Conservation (phyloP, 2,113 vertebrate genomes). For the Echinops telfairi region DNA sequence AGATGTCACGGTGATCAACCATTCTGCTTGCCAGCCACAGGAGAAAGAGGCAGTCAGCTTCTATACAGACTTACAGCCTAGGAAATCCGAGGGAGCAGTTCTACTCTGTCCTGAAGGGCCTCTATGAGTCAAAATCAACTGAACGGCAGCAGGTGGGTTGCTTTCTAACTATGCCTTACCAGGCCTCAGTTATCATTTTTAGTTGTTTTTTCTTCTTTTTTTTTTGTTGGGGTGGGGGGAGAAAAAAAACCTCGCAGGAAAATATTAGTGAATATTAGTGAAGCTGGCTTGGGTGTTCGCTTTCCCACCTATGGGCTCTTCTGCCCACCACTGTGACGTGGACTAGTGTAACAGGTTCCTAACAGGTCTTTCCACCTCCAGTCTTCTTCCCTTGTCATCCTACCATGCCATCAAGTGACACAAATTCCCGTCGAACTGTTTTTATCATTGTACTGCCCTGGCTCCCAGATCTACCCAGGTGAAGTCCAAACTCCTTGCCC, state of each 20-base stretch:
- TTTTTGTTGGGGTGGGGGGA: neutral
- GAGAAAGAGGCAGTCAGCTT: too few species aligned
- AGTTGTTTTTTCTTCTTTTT: neutral
- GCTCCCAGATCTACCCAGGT: neutral
- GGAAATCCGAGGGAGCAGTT: too few species aligned
- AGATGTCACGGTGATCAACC: neutral
- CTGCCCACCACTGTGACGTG: neutral
- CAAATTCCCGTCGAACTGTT: conserved; percentile 17
- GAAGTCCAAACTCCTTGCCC: conserved; percentile 29
- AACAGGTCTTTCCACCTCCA: neutral
- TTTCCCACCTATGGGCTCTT: neutral
- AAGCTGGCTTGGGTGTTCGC: neutral
- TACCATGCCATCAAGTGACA: conserved; percentile 23
- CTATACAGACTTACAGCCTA: too few species aligned
- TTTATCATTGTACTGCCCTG: conserved; percentile 11
- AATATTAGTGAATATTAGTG: conserved; percentile 10
- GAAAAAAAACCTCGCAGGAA: conserved; percentile 42
- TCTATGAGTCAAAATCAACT: too few species aligned
- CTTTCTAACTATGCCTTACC: neutral
- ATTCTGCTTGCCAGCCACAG: too few species aligned
- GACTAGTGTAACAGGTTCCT: conserved; percentile 35
- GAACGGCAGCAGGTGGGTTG: too few species aligned
- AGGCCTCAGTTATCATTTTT: conserved; percentile 43
- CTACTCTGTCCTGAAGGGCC: too few species aligned
- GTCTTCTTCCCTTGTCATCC: neutral